These are phyloP conservation scores for Circaetus gallicus DNA, from an alignment of 2,113 vertebrate species.

Conservation along the genomic window DNA sequence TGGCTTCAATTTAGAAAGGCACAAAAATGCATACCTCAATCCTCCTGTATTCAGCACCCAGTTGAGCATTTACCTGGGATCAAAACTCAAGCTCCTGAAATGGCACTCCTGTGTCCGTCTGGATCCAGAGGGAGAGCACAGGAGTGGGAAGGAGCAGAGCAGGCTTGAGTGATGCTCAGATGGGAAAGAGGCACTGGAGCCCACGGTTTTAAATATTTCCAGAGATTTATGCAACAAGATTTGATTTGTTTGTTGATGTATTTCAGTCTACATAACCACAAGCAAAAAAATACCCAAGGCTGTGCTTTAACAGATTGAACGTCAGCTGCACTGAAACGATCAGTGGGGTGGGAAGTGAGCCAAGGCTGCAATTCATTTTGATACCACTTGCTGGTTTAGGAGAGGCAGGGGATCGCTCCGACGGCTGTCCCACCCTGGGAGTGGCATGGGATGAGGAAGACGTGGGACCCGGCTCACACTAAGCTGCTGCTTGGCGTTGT, in stretches of 20 bases:
- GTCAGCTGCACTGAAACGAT: background rate
- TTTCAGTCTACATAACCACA: background rate
- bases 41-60: background rate
- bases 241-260: background rate
- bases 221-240: background rate
- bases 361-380: background rate
- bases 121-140: background rate
- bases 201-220: background rate
- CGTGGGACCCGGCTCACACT: background rate
- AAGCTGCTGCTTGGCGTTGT: background rate
- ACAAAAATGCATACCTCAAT: background rate
- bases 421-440: accelerated
- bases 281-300: background rate
- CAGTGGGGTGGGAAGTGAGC: background rate
- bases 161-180: background rate
- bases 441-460: background rate
- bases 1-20: background rate
- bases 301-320: background rate
- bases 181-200: background rate
- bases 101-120: background rate
- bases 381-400: accelerated
- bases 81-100: background rate
- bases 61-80: background rate
- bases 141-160: background rate
- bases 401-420: accelerated